Evolutionary conservation across 2,113 vertebrate species (phyloP).

Genomic region (Notothenia rossii): DNA sequence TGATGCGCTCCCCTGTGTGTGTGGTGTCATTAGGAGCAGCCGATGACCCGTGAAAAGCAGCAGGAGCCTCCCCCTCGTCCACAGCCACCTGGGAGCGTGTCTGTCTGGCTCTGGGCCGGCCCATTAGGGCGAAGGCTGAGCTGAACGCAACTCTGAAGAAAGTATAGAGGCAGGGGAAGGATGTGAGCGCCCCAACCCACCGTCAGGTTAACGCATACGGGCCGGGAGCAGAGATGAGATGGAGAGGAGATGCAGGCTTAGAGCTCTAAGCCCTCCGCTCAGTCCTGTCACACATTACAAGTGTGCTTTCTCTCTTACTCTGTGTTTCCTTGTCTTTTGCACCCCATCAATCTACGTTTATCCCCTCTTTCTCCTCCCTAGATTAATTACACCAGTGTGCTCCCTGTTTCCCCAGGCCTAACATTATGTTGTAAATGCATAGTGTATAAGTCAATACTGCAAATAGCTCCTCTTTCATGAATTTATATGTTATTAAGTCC

Average conservation of each 20-base stretch:
- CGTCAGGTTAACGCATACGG: constrained; percentile 42
- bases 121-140: constrained; percentile 59
- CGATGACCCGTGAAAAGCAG: constrained; percentile 81
- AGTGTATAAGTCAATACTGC: constrained; percentile 84
- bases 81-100: constrained; percentile 72
- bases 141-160: constrained; percentile 34
- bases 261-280: constrained; percentile 36
- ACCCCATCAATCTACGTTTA: constrained; percentile 71
- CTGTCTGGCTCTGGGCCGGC: constrained; percentile 39
- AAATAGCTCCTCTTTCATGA: constrained; percentile 85
- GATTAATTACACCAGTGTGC: constrained; percentile 82
- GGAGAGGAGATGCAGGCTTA: constrained; percentile 38
- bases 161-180: constrained; percentile 23
- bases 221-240: constrained; percentile 34
- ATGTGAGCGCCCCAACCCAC: constrained; percentile 58
- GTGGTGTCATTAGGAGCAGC: constrained; percentile 75
- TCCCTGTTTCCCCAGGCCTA: constrained; percentile 74
- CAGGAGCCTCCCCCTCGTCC: constrained; percentile 63
- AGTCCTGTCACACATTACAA: constrained; percentile 52
- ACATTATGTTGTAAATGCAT: constrained; percentile 85
- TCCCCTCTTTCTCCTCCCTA: constrained; percentile 65
- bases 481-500: constrained; percentile 84
- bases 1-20: constrained; percentile 73
- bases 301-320: constrained; percentile 36
- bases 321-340: constrained; percentile 52